A percentile compares a stretch with the other conserved stretches of the same genome.
Evolutionary conservation across 2,113 vertebrate species (phyloP).

Genomic region (Mirza zaza): DNA sequence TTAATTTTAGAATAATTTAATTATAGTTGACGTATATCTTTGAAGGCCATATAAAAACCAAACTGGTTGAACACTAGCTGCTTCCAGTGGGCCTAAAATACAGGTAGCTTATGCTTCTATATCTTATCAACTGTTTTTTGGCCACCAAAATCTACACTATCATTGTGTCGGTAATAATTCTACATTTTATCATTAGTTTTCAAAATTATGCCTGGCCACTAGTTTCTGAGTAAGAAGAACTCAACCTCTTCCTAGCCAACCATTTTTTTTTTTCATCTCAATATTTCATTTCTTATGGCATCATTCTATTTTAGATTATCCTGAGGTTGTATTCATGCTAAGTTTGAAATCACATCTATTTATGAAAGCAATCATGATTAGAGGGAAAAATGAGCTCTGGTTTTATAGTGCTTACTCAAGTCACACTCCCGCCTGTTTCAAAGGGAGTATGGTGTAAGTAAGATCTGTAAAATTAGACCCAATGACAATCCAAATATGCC

Average conservation of each 20-base stretch:
- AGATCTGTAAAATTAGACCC: conserved; percentile 69
- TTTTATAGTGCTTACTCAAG: conserved; percentile 68
- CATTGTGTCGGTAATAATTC: conserved; percentile 49
- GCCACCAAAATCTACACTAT: conserved; percentile 59
- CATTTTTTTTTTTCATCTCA: conserved; percentile 58
- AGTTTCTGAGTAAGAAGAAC: conserved; percentile 77
- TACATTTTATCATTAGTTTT: conserved; percentile 68
- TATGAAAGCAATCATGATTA: neutral
- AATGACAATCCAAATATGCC: neutral
- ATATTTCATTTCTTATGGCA: conserved; percentile 63
- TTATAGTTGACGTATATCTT: conserved; percentile 72
- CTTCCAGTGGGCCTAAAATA: conserved; percentile 75
- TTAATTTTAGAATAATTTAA: conserved; percentile 73
- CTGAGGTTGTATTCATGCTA: conserved; percentile 65
- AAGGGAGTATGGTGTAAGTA: conserved; percentile 76
- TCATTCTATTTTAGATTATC: conserved; percentile 70
- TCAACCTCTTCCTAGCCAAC: conserved; percentile 5
- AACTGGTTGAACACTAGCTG: conserved; percentile 87
- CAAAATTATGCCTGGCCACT: conserved; percentile 46
- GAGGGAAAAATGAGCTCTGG: conserved; percentile 12
- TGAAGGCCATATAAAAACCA: conserved; percentile 89
- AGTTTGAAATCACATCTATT: conserved; percentile 72
- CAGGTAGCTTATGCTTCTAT: conserved; percentile 59
- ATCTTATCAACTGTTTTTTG: conserved; percentile 71
- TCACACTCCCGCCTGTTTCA: conserved; percentile 58